A percentile compares a stretch with the other conserved stretches of the same genome.
These are phyloP conservation scores for Drosophila pectinifera DNA, from an alignment of 1,140 invertebrate species.

Conservation along the genomic window DNA sequence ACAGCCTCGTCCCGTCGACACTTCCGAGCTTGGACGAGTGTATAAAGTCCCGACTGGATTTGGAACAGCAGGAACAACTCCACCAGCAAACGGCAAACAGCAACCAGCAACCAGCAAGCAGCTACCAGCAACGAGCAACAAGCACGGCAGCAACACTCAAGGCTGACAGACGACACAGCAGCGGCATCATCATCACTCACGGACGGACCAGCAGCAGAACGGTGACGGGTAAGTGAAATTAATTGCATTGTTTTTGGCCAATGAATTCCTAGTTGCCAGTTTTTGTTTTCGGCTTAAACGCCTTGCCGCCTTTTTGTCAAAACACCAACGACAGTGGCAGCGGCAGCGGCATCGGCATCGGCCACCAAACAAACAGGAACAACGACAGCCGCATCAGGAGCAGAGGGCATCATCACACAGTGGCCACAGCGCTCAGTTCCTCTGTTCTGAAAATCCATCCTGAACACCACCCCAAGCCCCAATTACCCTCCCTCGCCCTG, in stretches of 20 bases:
- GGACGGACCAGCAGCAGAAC: slow-evolving; percentile 57
- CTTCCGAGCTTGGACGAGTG: slow-evolving; percentile 64
- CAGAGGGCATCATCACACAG: slow-evolving; percentile 37
- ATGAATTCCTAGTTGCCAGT: slow-evolving; percentile 82
- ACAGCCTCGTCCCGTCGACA: slow-evolving; percentile 73
- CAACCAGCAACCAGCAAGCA: slow-evolving; percentile 10
- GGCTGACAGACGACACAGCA: slow-evolving; percentile 45
- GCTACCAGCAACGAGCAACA: slow-evolving; percentile 23
- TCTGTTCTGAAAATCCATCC: slow-evolving; percentile 16
- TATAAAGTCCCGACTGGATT: slow-evolving; percentile 62
- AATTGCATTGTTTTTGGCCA: slow-evolving; percentile 85
- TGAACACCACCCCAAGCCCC: neutral
- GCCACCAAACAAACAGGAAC: slow-evolving; percentile 32
- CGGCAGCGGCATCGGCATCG: slow-evolving; percentile 22
- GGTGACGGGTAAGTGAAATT: slow-evolving; percentile 84
- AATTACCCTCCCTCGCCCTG: slow-evolving; percentile 13
- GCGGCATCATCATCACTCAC: slow-evolving; percentile 61
- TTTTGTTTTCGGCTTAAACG: slow-evolving; percentile 82
- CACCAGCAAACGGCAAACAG: slow-evolving; percentile 27
- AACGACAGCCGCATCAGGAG: slow-evolving; percentile 18
- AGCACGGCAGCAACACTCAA: slow-evolving; percentile 44
- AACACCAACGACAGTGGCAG: slow-evolving; percentile 17
- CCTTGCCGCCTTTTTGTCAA: slow-evolving; percentile 75
- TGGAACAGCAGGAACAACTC: slow-evolving; percentile 47
- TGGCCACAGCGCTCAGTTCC: slow-evolving; percentile 42